Conservation (phyloP, 2,113 vertebrate species). For the Alouatta palliata region DNA sequence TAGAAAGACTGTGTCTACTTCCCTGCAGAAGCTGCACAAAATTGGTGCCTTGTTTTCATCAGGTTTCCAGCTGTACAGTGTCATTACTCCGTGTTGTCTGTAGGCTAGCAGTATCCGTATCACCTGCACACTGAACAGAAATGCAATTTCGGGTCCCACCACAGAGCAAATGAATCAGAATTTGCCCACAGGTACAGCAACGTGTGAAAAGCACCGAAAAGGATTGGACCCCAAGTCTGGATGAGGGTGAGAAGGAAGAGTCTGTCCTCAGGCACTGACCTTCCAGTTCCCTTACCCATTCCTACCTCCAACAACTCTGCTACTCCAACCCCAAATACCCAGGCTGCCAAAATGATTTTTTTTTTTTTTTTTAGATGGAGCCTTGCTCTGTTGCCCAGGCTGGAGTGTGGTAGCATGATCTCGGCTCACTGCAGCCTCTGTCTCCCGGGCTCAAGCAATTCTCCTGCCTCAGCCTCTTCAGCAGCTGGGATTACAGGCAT, state of each 20-base stretch:
- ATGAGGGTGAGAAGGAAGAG: accelerated
- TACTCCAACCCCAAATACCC: not conserved
- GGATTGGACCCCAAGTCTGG: accelerated
- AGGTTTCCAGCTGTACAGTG: not conserved
- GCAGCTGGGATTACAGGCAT: too few species aligned
- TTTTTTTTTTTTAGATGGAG: too few species aligned
- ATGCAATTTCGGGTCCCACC: not conserved
- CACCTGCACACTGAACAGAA: not conserved
- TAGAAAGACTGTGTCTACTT: accelerated
- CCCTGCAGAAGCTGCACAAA: not conserved
- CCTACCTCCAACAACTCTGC: not conserved
- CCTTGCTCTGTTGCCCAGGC: too few species aligned
- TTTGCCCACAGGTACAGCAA: not conserved
- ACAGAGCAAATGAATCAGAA: not conserved
- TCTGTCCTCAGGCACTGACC: not conserved
- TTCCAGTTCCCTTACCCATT: too few species aligned
- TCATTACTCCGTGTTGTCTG: not conserved
- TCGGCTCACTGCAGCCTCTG: too few species aligned
- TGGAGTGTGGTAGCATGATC: too few species aligned
- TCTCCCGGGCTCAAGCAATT: too few species aligned
- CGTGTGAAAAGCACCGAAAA: not conserved
- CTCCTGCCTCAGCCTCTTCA: too few species aligned
- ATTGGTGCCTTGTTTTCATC: not conserved
- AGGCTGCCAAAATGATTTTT: not conserved
- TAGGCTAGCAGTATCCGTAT: not conserved